A percentile compares a stretch with the other conserved stretches of the same genome.
phyloP scores from a whole-genome alignment of 2,113 vertebrate genomes.

The Neopipo cinnamomea region DNA sequence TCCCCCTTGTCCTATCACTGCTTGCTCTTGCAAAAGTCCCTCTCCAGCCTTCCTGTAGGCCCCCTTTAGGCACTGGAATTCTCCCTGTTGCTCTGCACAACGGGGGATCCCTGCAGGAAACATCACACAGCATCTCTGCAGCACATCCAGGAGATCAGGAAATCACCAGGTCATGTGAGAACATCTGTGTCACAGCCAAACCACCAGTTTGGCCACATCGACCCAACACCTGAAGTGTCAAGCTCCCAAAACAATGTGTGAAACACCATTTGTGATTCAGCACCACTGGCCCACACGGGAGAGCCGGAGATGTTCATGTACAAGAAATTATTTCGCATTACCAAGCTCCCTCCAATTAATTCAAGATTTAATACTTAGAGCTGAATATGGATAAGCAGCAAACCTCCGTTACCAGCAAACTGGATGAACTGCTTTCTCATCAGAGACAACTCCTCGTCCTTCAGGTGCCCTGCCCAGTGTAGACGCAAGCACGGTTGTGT shows the following conservation, averaged over 20 bases:
- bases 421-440: background rate
- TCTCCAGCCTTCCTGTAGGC: background rate
- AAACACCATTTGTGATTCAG: background rate
- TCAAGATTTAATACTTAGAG: background rate
- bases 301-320: background rate
- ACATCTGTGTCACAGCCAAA: accelerated
- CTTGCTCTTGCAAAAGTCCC: background rate
- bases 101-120: background rate
- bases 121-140: background rate
- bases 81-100: background rate
- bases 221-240: background rate
- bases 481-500: background rate
- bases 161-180: background rate
- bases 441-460: background rate
- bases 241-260: background rate
- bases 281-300: background rate
- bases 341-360: background rate
- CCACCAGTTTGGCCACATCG: accelerated
- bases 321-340: background rate
- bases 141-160: background rate
- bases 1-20: too few species aligned
- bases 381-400: background rate
- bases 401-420: background rate
- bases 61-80: background rate
- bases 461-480: background rate